Evolutionary conservation across 2,113 vertebrate species (phyloP), one percentile per base, ranked within the genome.

Genomic region (Gallinago media): DNA sequence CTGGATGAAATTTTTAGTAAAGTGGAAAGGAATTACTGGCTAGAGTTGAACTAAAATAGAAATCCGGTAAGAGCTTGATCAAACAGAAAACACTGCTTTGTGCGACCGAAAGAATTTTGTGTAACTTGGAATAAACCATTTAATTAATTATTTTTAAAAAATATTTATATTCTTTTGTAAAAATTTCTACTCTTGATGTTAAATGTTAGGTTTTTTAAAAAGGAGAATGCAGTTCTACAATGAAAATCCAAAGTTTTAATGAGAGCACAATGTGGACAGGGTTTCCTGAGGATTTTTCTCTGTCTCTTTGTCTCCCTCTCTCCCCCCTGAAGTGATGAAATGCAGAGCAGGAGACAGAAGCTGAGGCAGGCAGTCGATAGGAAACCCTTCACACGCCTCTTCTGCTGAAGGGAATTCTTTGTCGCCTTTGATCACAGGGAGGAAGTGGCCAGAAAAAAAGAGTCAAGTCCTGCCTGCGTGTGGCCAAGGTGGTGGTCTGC

Each of bases 291-390:
- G 36, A 59, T 75, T 85, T 87, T 58, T 58, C 20, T 50, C 12
- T 38, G 11, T 92, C 18, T 85, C 22, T 25, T 70, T 7, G 8
- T 74, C 32, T 91, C 27, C 17, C 7, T 42, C 15, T 81, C 25
- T 79, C 16, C 38, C 59, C 12, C 52, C 61, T 89, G 81, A 94
- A 85, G 88, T 38, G 90, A 82, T 75, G 47, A 95, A 94, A 93
- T 0, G 0, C 32, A 26, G 68, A 74, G 12, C 42, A 94, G 77
- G 61, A 82, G 77, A 26, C 70, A 59, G 73, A 6, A 71, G 68
- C 63, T 71, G 73, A 59, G 63, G 67, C 91, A 92, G 59, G 19
- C n/a, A n/a, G 72, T 70, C 0, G 0, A 49, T 58, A 70, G 73
- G 42, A 91, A 63, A 77, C 26, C 23, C 42, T 85, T 75, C 78